Conservation (phyloP, 1,140 invertebrate genomes). For the Ooceraea biroi region DNA sequence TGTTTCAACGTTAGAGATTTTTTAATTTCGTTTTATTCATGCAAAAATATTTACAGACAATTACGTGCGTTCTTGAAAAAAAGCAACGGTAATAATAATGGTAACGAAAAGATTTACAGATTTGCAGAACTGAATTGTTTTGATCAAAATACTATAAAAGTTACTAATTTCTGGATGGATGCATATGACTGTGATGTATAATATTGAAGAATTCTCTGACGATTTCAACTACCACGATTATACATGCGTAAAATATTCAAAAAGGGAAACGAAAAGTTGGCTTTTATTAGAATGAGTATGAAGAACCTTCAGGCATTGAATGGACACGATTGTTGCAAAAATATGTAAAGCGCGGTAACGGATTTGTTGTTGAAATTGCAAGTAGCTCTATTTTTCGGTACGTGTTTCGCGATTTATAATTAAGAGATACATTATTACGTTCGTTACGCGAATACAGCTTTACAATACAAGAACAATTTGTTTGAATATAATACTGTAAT, state of each 20-base stretch:
- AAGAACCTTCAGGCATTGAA: constrained; percentile 17
- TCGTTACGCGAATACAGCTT: not conserved
- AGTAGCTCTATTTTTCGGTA: constrained; percentile 1
- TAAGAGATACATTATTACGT: constrained; percentile 19
- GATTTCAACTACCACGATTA: constrained; percentile 29
- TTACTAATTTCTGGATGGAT: not conserved
- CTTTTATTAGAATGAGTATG: not conserved
- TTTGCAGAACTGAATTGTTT: not conserved
- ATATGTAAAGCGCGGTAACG: not conserved
- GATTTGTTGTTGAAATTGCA: constrained; percentile 15
- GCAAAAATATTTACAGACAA: too few relatives aligned
- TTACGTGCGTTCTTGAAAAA: too few relatives aligned
- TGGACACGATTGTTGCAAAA: constrained; percentile 34
- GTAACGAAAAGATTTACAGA: too few relatives aligned
- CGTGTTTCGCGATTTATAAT: constrained; percentile 10
- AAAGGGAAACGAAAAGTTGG: constrained; percentile 29
- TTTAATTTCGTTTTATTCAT: not conserved
- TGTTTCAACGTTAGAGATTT: not conserved
- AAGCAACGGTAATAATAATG: too few relatives aligned
- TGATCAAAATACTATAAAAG: not conserved
- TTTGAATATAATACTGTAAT: not conserved
- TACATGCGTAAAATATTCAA: constrained; percentile 27
- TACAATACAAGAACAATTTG: too few relatives aligned
- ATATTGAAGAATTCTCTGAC: constrained; percentile 30
- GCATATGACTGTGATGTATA: not conserved